Evolutionary conservation across 2,797 vertebrate species (phyloP), one percentile per base, ranked within the genome.

Genomic region (Denticeps clupeoides): DNA sequence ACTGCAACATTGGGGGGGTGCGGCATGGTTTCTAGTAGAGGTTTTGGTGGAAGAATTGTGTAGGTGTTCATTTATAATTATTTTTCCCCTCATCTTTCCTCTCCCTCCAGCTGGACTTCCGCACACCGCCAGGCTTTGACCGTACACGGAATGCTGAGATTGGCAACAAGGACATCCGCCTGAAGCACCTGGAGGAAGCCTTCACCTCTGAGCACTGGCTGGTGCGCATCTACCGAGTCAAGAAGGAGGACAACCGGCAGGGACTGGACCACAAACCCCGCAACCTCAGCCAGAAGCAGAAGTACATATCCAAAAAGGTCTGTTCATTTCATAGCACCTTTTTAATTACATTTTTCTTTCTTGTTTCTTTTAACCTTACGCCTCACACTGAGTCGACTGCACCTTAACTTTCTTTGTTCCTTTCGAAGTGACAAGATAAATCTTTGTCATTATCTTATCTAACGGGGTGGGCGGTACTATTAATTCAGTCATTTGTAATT

Each of bases 121-220:
- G 93, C 74, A 99, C 95, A 18, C 95, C 95, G 0, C 95, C 95
- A 1, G 95, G 95, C 55, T 99, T 99, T 1, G 95, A 99, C 73
- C 87, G 95, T 29, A 99, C 95, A 0, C 89, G 95, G 35, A 99
- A 99, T 50, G 94, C 93, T 0, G 95, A 99, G 77, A 99, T 99
- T 56, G 95, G 95, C 67, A 98, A 99, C 85, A 99, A 99, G 67
- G 95, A 98, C 77, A 99, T 99, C 58, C 91, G 87, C 66, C 92
- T 99, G 73, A 90, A 92, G 71, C 94, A 99, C 64, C 82, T 99
- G 74, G 95, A 99, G 73, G 95, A 99, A 79, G 95, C 95, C 24
- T 99, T 99, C 69, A 99, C 95, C 33, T 99, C 95, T 1, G 95
- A 99, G 78, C 95, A 99, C 72, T 99, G 95, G 95, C 89, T 99